phyloP scores from a whole-genome alignment of 2,113 vertebrate species.

The Leucoraja erinaceus region DNA sequence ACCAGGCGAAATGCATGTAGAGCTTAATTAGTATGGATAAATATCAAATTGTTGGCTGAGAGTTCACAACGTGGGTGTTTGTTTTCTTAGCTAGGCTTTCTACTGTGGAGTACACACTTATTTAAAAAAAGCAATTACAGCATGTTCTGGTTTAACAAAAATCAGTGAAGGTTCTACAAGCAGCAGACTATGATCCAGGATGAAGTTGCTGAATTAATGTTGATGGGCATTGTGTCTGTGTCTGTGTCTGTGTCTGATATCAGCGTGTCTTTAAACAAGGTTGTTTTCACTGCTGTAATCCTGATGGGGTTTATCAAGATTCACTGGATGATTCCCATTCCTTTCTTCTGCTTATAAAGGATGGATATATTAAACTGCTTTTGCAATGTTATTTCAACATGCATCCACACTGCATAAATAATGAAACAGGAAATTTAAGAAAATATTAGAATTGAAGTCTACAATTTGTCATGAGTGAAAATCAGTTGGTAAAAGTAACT shows the following conservation, averaged over 20 bases:
- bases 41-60: neutral
- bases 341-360: no score
- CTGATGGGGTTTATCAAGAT: neutral
- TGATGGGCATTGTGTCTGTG: neutral
- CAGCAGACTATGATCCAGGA: neutral
- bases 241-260: no score
- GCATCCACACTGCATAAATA: neutral
- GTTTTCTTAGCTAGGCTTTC: neutral
- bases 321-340: neutral
- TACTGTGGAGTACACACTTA: neutral
- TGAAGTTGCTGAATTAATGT: neutral
- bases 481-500: neutral
- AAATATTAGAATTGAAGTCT: neutral
- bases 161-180: neutral
- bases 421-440: neutral
- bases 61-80: neutral
- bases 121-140: neutral
- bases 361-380: neutral
- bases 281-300: neutral
- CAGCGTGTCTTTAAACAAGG: neutral
- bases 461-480: neutral
- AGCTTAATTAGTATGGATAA: neutral
- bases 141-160: neutral
- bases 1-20: neutral
- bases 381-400: neutral